Evolutionary conservation across 2,797 vertebrate genomes (phyloP), one percentile per base, ranked within the genome.

Genomic region (Bovichtus variegatus): DNA sequence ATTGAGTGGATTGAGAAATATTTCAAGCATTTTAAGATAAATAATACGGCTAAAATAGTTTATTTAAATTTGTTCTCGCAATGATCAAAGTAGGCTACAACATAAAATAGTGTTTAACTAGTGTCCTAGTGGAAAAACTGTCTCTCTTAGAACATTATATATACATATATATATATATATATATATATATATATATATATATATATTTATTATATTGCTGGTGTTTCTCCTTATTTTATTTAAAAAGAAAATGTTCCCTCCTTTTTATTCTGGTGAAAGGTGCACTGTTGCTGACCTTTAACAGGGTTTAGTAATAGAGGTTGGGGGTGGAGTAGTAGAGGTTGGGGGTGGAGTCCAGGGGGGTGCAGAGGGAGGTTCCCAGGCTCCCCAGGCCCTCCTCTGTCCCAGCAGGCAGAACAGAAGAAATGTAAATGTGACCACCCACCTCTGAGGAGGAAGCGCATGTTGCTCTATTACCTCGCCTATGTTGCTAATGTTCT

Each of bases 391-490:
- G 25, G 67, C 61, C 9, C 34, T 40, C 34, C 47, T 29, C 38
- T 59, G 49, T 65, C 82, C 67, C 78, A 73, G 61, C 66, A 86
- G 87, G 88, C 90, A 82, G 65, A 57, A 71, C 18, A 70, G 65
- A 89, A 77, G 86, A 80, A 79, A 81, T 76, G 81, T 76, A 76
- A 78, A 83, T 77, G 71, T 53, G 86, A 85, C 92, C 92, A 91
- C 88, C 91, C 93, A 78, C 82, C 61, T 82, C 51, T 63, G 59
- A 74, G 57, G 46, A 81, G 81, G 76, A 87, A 82, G 61, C 47
- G 51, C 27, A 64, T 51, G 64, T 59, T 74, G 40, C 43, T 66
- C 44, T 55, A 41, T 38, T 53, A 51, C 19, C 51, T 50, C 1
- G 27, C 46, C 46, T 25, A n/a, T n/a, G n/a, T n/a, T n/a, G n/a